Evolutionary conservation across 2,113 vertebrate genomes (phyloP).

Genomic region (Cyphomyrus discorhynchus): DNA sequence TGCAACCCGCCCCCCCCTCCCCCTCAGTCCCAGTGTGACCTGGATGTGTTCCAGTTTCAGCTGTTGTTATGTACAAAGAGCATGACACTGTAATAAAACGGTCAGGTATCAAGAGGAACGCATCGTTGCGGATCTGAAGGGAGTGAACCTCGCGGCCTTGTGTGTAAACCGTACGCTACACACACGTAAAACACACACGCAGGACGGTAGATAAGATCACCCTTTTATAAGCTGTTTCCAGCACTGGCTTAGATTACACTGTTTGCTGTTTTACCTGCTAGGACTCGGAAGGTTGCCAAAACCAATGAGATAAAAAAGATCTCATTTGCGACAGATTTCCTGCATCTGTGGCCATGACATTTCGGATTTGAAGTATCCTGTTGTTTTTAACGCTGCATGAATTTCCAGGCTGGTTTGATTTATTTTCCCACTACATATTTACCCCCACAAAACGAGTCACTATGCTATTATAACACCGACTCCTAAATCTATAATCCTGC

Average conservation of each 20-base stretch:
- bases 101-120: neutral
- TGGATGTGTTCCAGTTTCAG: neutral
- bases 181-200: neutral
- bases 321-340: neutral
- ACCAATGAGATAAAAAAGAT: neutral
- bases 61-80: neutral
- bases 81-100: neutral
- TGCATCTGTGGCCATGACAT: neutral
- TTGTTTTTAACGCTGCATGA: neutral
- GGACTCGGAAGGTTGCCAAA: neutral
- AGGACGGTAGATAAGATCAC: neutral
- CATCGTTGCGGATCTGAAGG: neutral
- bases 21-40: neutral
- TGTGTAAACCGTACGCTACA: neutral
- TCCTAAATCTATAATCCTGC: neutral
- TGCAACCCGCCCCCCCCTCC: neutral
- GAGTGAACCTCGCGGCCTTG: neutral
- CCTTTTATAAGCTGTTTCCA: neutral
- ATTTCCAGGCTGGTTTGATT: neutral
- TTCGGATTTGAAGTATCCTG: neutral
- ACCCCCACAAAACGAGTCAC: neutral
- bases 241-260: neutral
- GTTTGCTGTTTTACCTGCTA: neutral
- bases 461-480: neutral
- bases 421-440: neutral